Base-by-base conservation (phyloP, 2,113 vertebrate genomes). In the Ciconia stormi region DNA sequence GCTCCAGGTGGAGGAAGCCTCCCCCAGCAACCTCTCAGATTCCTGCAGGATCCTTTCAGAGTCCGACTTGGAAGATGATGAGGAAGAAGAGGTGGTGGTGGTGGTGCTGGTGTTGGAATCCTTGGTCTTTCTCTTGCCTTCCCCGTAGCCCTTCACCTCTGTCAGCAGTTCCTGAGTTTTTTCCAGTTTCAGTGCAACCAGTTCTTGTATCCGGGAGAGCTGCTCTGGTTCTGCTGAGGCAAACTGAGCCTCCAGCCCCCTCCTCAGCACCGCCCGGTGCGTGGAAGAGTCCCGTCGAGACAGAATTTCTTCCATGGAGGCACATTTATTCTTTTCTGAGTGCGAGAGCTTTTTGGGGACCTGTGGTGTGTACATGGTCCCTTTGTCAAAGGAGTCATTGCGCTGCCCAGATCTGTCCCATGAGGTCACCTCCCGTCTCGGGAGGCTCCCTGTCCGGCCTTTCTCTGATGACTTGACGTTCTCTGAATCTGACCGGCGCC, bases 271-370 rank as follows among this genome's bases (percentile, higher is more conserved):
- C 1, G 84, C 72, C 84, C 95, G 93, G 23, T 83, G 65, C 6
- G 97, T 44, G 8, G 93, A 89, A 11, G 97, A 22, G 72, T 99
- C 98, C 20, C 98, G 97, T 8, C 98, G 98, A 0, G 98, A 98
- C 76, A 99, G 97, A 76, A 99, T 99, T 90, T 99, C 98, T 65
- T 99, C 99, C 98, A 99, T 98, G 90, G 99, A 99, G 98, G 98
- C 98, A 50, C 99, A 99, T 93, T 98, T 99, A 93, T 97, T 98
- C 88, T 99, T 99, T 92, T 99, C 98, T 0, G 97, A 85, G 7
- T 95, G 32, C 0, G 94, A 97, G 49, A 98, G 93, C 80, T 97
- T 98, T 96, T 98, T 98, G 25, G 98, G 98, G 6, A 98, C 95
- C 97, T 98, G 98, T 0, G 99, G 98, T 0, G 98, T 99, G n/a